Conservation (phyloP, 2,113 vertebrate genomes). For the Microcebus jonahi region DNA sequence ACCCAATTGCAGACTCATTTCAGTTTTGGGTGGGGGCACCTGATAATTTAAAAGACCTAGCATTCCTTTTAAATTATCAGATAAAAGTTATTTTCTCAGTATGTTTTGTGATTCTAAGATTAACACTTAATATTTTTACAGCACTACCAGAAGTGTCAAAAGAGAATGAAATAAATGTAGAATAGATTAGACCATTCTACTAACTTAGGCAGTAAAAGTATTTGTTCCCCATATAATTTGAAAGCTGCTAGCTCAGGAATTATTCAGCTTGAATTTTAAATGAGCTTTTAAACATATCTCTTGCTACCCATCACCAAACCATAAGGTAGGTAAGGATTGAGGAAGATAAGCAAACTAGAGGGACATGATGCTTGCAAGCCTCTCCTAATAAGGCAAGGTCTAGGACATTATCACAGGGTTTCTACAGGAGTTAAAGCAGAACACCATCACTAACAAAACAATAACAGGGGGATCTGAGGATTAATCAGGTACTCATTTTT, state of each 20-base stretch:
- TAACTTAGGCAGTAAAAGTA: not conserved
- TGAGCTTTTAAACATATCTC: not conserved
- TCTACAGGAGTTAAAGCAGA: not conserved
- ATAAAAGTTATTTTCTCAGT: too few relatives aligned
- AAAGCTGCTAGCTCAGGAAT: not conserved
- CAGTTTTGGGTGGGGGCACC: too few relatives aligned
- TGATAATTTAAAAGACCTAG: too few relatives aligned
- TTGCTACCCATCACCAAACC: not conserved
- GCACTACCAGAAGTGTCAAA: not conserved
- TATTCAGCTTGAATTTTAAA: not conserved
- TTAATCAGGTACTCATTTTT: not conserved
- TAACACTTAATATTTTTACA: slow-evolving; percentile 22
- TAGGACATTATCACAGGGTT: not conserved
- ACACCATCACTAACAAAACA: not conserved
- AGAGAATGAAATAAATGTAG: not conserved
- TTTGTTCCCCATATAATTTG: not conserved
- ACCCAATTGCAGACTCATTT: too few relatives aligned
- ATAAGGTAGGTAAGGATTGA: not conserved
- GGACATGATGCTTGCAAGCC: not conserved
- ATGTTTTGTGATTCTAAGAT: not conserved
- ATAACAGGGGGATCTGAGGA: not conserved
- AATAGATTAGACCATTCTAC: not conserved
- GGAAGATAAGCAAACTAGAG: not conserved
- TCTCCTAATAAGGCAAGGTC: not conserved
- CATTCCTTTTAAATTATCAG: too few relatives aligned